Conservation (phyloP, 2,888 invertebrate species). For the Selenia dentaria region DNA sequence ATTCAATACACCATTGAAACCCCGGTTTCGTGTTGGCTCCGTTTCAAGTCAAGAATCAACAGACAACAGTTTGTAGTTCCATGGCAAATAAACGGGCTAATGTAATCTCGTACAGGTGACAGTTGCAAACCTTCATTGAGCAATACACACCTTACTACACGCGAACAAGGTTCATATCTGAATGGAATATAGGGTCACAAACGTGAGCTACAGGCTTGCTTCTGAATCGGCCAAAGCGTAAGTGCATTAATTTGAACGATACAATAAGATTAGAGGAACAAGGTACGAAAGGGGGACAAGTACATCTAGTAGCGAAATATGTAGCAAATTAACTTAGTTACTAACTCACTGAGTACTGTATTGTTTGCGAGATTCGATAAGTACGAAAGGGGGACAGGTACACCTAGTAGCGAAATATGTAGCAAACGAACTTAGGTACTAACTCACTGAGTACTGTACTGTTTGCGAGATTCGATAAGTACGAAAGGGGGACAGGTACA, state of each 20-base stretch:
- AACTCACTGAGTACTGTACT: no score
- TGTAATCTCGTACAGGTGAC: slow-evolving; percentile 34
- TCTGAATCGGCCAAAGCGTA: slow-evolving; percentile 19
- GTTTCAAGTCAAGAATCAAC: slow-evolving; percentile 33
- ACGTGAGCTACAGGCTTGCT: slow-evolving; percentile 19
- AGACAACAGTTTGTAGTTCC: slow-evolving; percentile 17
- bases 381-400: no score
- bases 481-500: no score
- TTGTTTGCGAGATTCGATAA: no score
- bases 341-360: no score
- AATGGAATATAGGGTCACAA: background rate
- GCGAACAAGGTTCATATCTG: background rate
- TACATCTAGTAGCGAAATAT: slow-evolving; percentile 3
- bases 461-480: no score
- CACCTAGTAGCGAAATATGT: no score
- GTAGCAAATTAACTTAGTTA: background rate
- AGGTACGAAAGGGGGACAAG: no score
- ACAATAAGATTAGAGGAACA: slow-evolving; percentile 4
- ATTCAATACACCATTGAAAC: slow-evolving; percentile 11
- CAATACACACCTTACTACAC: background rate
- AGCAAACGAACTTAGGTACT: no score
- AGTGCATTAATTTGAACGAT: slow-evolving; percentile 29
- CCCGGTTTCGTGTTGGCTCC: slow-evolving; percentile 32
- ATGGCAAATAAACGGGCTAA: slow-evolving; percentile 28
- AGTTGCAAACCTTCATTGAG: background rate